Evolutionary conservation across 2,113 vertebrate genomes (phyloP).

Genomic region (Hystrix brachyura): DNA sequence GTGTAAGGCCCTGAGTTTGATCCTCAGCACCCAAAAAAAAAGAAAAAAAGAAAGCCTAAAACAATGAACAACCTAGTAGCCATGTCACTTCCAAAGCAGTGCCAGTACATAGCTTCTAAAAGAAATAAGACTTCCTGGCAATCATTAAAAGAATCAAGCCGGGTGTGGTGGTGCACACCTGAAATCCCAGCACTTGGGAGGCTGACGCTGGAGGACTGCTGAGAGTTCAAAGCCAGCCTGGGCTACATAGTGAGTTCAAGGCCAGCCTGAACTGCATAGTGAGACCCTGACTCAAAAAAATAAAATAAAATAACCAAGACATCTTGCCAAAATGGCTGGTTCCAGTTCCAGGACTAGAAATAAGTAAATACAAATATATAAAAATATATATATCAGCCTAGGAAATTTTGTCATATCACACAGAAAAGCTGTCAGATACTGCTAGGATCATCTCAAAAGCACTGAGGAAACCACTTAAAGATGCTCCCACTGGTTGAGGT

Average conservation of each 20-base stretch:
- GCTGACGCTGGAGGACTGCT: too few relatives aligned
- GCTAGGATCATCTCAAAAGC: conserved; percentile 4
- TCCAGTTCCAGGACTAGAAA: neutral
- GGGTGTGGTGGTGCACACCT: too few relatives aligned
- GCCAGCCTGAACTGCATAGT: too few relatives aligned
- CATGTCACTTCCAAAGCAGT: conserved; percentile 41
- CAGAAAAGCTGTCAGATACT: conserved; percentile 39
- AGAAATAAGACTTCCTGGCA: neutral
- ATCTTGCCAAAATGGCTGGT: neutral
- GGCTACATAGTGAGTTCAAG: too few relatives aligned
- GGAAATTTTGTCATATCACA: conserved; percentile 16
- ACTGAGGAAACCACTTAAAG: conserved; percentile 24
- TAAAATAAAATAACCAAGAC: neutral
- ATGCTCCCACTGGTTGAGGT: neutral
- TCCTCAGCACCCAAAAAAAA: too few relatives aligned
- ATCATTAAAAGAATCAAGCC: conserved; percentile 6
- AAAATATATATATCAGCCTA: neutral
- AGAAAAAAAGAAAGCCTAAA: conserved; percentile 40
- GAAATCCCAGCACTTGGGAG: too few relatives aligned
- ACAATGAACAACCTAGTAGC: conserved; percentile 25
- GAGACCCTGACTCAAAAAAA: too few relatives aligned
- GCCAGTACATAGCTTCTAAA: neutral
- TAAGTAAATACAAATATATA: too few relatives aligned
- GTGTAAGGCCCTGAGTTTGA: too few relatives aligned
- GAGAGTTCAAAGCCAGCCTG: too few relatives aligned